Percentiles rank a stretch among this genome's conserved stretches.
Evolutionary conservation across 2,113 vertebrate species (phyloP).

Genomic region (Macheiramphus alcinus): DNA sequence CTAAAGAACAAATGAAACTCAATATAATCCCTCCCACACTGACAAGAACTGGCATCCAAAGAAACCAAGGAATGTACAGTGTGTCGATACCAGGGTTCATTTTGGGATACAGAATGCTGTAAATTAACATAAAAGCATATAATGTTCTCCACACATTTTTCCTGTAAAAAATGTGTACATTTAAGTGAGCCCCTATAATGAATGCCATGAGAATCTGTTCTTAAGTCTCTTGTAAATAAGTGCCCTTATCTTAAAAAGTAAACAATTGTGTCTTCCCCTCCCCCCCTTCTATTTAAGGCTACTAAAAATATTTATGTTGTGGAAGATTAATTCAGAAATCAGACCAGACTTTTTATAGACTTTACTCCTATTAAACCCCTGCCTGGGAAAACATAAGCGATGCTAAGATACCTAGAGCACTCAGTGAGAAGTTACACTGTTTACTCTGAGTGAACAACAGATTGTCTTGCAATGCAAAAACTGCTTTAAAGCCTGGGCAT

Average conservation of each 20-base stretch:
- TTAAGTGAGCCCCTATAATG: neutral
- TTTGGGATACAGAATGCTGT: neutral
- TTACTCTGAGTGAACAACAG: neutral
- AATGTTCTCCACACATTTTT: neutral
- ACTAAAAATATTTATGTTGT: neutral
- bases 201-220: neutral
- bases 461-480: neutral
- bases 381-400: neutral
- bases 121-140: neutral
- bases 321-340: neutral
- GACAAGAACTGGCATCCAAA: neutral
- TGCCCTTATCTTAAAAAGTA: neutral
- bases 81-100: neutral
- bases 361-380: neutral
- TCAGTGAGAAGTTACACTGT: neutral
- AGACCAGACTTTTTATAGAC: neutral
- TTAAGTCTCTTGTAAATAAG: neutral
- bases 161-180: neutral
- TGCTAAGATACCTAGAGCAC: neutral
- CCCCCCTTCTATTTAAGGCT: neutral
- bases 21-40: neutral
- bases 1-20: constrained; percentile 35
- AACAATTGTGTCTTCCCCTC: neutral
- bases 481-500: neutral
- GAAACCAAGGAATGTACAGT: neutral